A percentile compares a stretch with the other conserved stretches of the same genome.
Conservation (phyloP, 2,888 invertebrate genomes). For the Strigamia maritima region DNA sequence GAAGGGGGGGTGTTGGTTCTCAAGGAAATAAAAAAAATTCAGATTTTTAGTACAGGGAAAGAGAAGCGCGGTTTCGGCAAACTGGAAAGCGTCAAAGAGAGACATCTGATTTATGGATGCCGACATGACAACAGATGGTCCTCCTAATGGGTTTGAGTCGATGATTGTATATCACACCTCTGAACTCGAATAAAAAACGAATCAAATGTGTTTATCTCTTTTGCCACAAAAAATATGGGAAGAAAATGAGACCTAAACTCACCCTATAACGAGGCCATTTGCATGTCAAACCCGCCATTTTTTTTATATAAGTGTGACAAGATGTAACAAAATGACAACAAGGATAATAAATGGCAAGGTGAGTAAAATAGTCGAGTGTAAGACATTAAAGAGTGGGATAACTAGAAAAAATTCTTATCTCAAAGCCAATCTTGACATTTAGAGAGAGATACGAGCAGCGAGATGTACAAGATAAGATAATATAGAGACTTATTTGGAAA, state of each 20-base stretch:
- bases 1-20: neutral
- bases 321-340: constrained; percentile 11
- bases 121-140: constrained; percentile 32
- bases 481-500: neutral
- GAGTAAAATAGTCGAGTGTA: constrained; percentile 1
- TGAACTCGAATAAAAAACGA: constrained; percentile 28
- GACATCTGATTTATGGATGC: constrained; percentile 32
- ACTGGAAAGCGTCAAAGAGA: constrained; percentile 19
- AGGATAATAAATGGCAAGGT: constrained; percentile 1
- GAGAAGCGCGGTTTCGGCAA: constrained; percentile 13
- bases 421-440: neutral
- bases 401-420: neutral
- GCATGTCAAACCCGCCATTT: neutral
- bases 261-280: neutral
- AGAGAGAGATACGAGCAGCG: neutral
- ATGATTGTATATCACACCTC: constrained; percentile 32
- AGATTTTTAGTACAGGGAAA: neutral
- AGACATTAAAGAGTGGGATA: neutral
- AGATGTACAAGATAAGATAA: constrained; percentile 7
- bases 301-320: neutral
- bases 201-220: constrained; percentile 8
- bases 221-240: neutral
- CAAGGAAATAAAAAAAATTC: neutral
- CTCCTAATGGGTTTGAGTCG: constrained; percentile 28
- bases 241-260: constrained; percentile 10